These are phyloP conservation scores for Pegoplata infirma DNA, from an alignment of 2,888 invertebrate genomes.

Conservation along the genomic window DNA sequence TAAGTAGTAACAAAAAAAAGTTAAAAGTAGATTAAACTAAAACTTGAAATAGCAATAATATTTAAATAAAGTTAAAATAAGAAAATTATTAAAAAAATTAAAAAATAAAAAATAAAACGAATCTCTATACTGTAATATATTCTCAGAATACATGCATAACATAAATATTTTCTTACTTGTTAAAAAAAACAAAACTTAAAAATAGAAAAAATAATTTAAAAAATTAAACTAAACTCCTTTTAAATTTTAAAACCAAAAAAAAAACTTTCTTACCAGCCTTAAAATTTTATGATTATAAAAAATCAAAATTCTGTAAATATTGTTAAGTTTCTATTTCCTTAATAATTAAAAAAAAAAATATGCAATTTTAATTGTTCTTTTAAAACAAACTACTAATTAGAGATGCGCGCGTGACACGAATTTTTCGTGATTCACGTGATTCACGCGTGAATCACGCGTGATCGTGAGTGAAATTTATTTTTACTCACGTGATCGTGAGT, in stretches of 20 bases:
- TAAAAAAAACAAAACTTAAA: constrained; percentile 23
- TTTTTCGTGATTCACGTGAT: no score
- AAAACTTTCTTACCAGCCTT: constrained; percentile 60
- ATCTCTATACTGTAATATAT: constrained; percentile 54
- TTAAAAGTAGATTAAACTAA: constrained; percentile 9
- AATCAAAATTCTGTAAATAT: constrained; percentile 44
- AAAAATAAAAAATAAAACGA: constrained; percentile 13
- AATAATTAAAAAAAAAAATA: constrained; percentile 18
- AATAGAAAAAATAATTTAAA: background rate
- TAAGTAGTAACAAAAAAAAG: constrained; percentile 31
- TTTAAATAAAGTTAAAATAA: constrained; percentile 10
- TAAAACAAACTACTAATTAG: no score
- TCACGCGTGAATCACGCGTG: no score
- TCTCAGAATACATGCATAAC: constrained; percentile 46
- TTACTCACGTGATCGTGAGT: no score
- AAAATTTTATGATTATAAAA: constrained; percentile 38
- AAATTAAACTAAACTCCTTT: constrained; percentile 3
- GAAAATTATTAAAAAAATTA: no score
- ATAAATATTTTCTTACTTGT: constrained; percentile 51
- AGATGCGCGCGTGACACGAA: no score
- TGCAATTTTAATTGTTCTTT: background rate
- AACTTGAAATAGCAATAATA: constrained; percentile 35
- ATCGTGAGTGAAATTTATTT: no score
- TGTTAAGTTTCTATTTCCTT: constrained; percentile 38
- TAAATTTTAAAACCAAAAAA: constrained; percentile 28